Conservation (phyloP, 2,113 vertebrate genomes). For the Sardina pilchardus region DNA sequence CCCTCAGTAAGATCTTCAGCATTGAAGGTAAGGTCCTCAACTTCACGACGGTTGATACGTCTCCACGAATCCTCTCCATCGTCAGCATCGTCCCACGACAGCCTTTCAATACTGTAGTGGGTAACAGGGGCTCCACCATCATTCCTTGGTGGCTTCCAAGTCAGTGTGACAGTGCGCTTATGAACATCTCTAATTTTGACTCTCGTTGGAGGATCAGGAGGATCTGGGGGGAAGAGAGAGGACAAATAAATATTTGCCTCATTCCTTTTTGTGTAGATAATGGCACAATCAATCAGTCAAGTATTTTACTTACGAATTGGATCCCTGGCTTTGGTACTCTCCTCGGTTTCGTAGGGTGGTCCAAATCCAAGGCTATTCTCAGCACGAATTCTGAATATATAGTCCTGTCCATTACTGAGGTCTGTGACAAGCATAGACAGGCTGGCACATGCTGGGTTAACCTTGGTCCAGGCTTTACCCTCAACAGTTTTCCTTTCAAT, state of each 20-base stretch:
- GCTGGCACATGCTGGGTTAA: conserved; percentile 84
- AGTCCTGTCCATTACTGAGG: conserved; percentile 87
- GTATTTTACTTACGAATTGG: conserved; percentile 83
- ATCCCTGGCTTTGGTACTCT: conserved; percentile 86
- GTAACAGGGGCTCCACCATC: conserved; percentile 96
- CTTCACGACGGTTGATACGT: conserved; percentile 90
- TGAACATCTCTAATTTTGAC: conserved; percentile 86
- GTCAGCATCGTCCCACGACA: conserved; percentile 83
- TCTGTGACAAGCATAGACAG: conserved; percentile 88
- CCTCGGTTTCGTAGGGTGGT: conserved; percentile 75
- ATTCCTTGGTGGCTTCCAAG: conserved; percentile 94
- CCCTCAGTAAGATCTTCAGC: conserved; percentile 92
- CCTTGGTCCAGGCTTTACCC: conserved; percentile 97
- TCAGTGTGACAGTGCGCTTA: conserved; percentile 83
- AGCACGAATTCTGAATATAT: conserved; percentile 91
- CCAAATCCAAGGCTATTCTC: conserved; percentile 93
- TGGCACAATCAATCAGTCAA: background rate
- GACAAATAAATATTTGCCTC: conserved; percentile 9
- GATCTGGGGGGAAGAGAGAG: conserved; percentile 72
- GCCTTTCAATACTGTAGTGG: conserved; percentile 93
- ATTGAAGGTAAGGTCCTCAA: conserved; percentile 88
- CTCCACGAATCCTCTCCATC: conserved; percentile 93
- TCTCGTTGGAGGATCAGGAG: conserved; percentile 93
- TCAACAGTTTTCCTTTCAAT: conserved; percentile 90
- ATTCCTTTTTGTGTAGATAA: background rate